phyloP scores from a whole-genome alignment of 2,888 invertebrate genomes.

The Drosophila incognita region DNA sequence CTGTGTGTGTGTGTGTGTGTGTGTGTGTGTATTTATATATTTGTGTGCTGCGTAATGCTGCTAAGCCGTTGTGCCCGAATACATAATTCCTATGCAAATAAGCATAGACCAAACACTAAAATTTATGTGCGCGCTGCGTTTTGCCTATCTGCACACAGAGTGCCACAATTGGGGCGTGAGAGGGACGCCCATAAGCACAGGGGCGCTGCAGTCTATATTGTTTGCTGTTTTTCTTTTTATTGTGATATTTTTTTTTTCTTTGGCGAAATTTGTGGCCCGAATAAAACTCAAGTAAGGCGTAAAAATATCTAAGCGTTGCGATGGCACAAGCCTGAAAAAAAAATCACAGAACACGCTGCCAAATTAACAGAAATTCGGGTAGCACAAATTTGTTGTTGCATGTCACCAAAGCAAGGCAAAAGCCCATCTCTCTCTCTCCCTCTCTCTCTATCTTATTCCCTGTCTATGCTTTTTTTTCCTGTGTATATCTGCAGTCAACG shows the following conservation, averaged over 20 bases:
- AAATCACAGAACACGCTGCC: slow-evolving; percentile 64
- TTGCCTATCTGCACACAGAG: slow-evolving; percentile 69
- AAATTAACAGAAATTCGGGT: slow-evolving; percentile 74
- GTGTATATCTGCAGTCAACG: slow-evolving; percentile 56
- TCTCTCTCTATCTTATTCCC: neutral
- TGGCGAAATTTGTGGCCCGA: slow-evolving; percentile 43
- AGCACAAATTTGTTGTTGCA: slow-evolving; percentile 34
- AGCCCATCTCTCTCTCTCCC: neutral
- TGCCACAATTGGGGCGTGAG: neutral
- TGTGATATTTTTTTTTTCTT: slow-evolving; percentile 1
- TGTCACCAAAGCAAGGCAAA: slow-evolving; percentile 22
- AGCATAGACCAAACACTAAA: slow-evolving; percentile 67
- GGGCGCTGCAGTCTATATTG: slow-evolving; percentile 15
- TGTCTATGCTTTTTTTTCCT: neutral
- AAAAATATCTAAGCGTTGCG: slow-evolving; percentile 69
- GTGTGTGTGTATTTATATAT: slow-evolving; percentile 30
- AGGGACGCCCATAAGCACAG: slow-evolving; percentile 10
- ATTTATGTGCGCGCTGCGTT: slow-evolving; percentile 73
- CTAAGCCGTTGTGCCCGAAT: slow-evolving; percentile 75
- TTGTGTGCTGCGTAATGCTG: slow-evolving; percentile 67
- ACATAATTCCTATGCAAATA: slow-evolving; percentile 79
- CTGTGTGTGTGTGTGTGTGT: slow-evolving; percentile 21
- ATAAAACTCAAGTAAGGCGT: slow-evolving; percentile 76
- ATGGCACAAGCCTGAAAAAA: slow-evolving; percentile 3
- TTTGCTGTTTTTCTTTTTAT: slow-evolving; percentile 4